Base-by-base conservation (phyloP, 1,140 invertebrate genomes). In the Heterodera carotae region DNA sequence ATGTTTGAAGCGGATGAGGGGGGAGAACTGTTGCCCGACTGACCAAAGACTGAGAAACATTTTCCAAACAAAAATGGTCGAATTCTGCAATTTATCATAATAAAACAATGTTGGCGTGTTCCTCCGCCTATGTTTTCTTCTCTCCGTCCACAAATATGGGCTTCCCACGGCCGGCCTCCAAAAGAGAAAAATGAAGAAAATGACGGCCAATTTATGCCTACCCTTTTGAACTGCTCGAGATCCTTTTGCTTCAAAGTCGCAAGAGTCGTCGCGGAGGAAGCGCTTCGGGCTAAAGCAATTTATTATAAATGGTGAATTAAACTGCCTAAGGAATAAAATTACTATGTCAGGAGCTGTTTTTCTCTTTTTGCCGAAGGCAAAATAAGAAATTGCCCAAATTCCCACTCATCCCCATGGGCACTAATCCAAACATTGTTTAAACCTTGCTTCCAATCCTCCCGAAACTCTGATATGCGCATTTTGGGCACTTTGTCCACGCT, bases 21-120 rank as follows among this genome's bases (percentile, higher is more conserved):
- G 8, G 92, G 93, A 81, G 93, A 94, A 87, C 88, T 94, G 56
- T 87, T 95, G 83, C 93, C 93, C 5, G 92, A 93, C 84, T 93
- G 90, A 89, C 48, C 48, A 22, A 18, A 18, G n/a, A 75, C 2
- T n/a, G 25, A 2, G 18, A 70, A 53, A 12, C 15, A 39, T 6
- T 62, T 62, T 62, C 22, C 2, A 18, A 66, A 29, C 22, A 29
- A 34, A 66, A 29, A 66, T 25, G 5, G 27, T 31, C 2, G 27
- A 15, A 22, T 6, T 10, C 22, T n/a, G 25, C 2, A 53, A 70
- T 36, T 70, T 8, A 29, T 33, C 43, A 53, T 1, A 18, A 53
- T 53, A 53, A 53, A 53, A 53, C 12, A 22, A 22, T 22, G 48
- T 22, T 53, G 48, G 48, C 22, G 48, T 22, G 15, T 53, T 22